Evolutionary conservation across 2,888 invertebrate genomes (phyloP), one percentile per base, ranked within the genome.

Genomic region (Lochmaea crataegi): DNA sequence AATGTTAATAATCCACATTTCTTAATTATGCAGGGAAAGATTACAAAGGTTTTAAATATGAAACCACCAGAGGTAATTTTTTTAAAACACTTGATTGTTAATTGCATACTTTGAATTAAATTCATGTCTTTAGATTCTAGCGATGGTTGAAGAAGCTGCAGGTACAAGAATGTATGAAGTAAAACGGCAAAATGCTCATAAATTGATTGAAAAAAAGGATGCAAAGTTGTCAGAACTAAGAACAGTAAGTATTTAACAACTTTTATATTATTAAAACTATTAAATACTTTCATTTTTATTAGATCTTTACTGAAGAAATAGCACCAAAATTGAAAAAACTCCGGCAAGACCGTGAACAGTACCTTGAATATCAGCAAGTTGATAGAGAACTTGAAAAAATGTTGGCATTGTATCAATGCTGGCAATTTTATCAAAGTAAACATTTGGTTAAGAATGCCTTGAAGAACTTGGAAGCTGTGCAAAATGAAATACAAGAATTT

Each of bases 1-100:
- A 99, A 99, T 84, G 97, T 99, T 2, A 99, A 99, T 88, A 99
- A 99, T 88, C 99, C 99, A 0, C 98, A 99, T 86, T 99, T 99
- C 87, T 91, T 99, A 48, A 99, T 99, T 83, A 99, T 99, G 99
- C 99, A 99, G 89, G 99, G 99, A 0, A 91, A 97, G 77, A 98
- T 99, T 79, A 99, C 99, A 1, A 99, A 99, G 89, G 99, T 99
- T 2, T 89, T 99, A 38, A 99, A 97, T 86, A 99, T 99, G 99
- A 99, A 98, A 85, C 98, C 99, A 0, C 91, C 92, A 60, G 99
- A 99, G 90, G 96, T 96, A 86, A 84, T 83, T 77, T 66, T n/a
- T 45, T 66, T 32, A 63, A 16, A 42, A 64, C 1, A 4, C 2
- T 45, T 26, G 48, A 22, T 38, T 61, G 22, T 42, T 26, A 41